Percentiles rank a stretch among this genome's conserved stretches.
These are phyloP conservation scores for Peromyscus polionotus DNA, from an alignment of 2,113 vertebrate species.

Conservation along the genomic window DNA sequence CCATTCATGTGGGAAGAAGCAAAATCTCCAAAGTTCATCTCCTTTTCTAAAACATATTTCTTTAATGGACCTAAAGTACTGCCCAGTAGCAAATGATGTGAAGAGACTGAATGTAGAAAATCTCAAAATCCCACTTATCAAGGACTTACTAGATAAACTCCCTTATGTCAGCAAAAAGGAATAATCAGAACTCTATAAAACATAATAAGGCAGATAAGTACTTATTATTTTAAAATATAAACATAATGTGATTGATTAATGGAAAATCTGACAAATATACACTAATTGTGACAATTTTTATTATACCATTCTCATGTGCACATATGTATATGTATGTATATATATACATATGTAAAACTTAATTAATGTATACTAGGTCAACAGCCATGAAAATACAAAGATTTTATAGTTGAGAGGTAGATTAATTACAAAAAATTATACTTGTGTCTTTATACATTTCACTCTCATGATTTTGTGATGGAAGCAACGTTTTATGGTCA, in stretches of 20 bases:
- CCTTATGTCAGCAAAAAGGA: background rate
- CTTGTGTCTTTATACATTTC: background rate
- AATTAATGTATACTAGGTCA: slow-evolving; percentile 16
- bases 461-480: background rate
- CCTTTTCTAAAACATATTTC: slow-evolving; percentile 47
- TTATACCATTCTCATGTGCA: background rate
- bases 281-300: background rate
- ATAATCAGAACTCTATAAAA: background rate
- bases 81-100: background rate
- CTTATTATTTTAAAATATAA: slow-evolving; percentile 41
- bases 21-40: slow-evolving; percentile 27
- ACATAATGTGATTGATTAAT: background rate
- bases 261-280: background rate
- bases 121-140: background rate
- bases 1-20: slow-evolving; percentile 59
- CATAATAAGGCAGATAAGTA: background rate
- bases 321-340: background rate
- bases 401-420: slow-evolving; percentile 39
- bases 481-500: background rate
- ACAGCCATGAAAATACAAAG: background rate
- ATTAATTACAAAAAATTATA: slow-evolving; percentile 44
- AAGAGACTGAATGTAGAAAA: background rate
- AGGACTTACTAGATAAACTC: background rate
- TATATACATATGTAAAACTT: background rate
- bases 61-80: background rate